Conservation (phyloP, 2,113 vertebrate species). For the Chauna torquata region DNA sequence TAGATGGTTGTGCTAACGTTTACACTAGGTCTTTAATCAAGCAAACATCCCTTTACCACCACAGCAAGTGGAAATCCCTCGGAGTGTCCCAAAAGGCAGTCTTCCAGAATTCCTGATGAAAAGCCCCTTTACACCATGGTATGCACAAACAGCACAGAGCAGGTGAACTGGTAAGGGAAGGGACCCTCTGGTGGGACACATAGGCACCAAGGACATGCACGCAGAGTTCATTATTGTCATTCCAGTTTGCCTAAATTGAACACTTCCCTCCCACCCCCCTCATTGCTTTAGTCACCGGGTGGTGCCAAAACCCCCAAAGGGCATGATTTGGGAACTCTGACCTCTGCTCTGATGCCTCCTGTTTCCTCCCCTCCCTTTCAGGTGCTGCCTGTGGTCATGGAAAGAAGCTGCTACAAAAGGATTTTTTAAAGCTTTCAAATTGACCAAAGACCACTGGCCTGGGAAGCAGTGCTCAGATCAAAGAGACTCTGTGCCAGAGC, state of each 20-base stretch:
- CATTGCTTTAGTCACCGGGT: slow-evolving; percentile 4
- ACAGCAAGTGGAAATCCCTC: fast-evolving
- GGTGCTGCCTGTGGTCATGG: slow-evolving; percentile 42
- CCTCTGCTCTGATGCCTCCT: slow-evolving; percentile 28
- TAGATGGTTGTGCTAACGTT: neutral
- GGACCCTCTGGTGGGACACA: neutral
- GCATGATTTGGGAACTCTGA: slow-evolving; percentile 47
- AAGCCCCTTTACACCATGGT: neutral
- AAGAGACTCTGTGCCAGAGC: neutral
- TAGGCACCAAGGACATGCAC: neutral
- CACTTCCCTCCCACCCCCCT: slow-evolving; percentile 29
- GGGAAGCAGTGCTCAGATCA: slow-evolving; percentile 27
- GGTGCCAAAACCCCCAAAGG: neutral
- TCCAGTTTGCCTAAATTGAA: slow-evolving; percentile 25
- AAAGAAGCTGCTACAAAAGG: slow-evolving; percentile 44
- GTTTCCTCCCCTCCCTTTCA: slow-evolving; percentile 36
- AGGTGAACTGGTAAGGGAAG: neutral
- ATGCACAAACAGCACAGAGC: fast-evolving
- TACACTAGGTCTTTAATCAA: neutral
- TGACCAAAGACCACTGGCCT: neutral
- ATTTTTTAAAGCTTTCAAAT: slow-evolving; percentile 44
- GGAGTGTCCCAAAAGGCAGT: neutral
- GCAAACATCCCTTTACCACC: neutral
- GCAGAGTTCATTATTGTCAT: neutral
- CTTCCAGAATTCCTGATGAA: neutral